phyloP scores from a whole-genome alignment of 2,888 invertebrate genomes.

The Hyposoter dolosus region DNA sequence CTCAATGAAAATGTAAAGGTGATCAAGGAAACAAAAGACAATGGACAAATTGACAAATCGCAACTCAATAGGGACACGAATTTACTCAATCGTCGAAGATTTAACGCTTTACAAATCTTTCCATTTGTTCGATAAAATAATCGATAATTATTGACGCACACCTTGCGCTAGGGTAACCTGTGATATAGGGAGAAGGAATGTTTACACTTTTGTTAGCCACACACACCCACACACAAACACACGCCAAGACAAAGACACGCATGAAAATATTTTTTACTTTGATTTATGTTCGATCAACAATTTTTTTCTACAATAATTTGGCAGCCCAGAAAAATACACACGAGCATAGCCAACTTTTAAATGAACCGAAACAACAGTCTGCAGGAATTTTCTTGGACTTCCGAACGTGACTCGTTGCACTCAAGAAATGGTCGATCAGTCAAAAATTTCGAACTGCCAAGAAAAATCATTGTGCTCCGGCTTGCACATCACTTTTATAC shows the following conservation, averaged over 20 bases:
- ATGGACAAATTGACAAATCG: constrained; percentile 19
- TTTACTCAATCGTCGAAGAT: constrained; percentile 73
- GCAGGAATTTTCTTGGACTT: not conserved
- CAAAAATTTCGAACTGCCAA: not conserved
- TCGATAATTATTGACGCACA: constrained; percentile 73
- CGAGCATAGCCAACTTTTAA: not conserved
- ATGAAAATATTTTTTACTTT: constrained; percentile 15
- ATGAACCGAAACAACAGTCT: not conserved
- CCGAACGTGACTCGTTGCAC: not conserved
- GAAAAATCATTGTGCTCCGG: not conserved
- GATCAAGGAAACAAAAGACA: constrained; percentile 26
- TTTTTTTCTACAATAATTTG: not conserved
- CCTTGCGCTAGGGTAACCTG: constrained; percentile 82
- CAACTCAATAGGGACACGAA: constrained; percentile 38
- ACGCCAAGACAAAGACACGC: constrained; percentile 18
- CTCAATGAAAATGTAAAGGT: constrained; percentile 46
- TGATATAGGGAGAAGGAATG: constrained; percentile 80
- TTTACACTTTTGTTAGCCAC: constrained; percentile 59
- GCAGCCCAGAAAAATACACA: not conserved
- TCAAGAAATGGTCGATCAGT: not conserved
- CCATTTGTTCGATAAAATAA: constrained; percentile 66
- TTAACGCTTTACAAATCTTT: constrained; percentile 51
- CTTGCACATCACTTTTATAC: not conserved
- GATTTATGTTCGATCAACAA: not conserved
- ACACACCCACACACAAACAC: constrained; percentile 56